A percentile compares a stretch with the other conserved stretches of the same genome.
phyloP scores from a whole-genome alignment of 2,888 invertebrate genomes.

The Agrenia bidenticulata region DNA sequence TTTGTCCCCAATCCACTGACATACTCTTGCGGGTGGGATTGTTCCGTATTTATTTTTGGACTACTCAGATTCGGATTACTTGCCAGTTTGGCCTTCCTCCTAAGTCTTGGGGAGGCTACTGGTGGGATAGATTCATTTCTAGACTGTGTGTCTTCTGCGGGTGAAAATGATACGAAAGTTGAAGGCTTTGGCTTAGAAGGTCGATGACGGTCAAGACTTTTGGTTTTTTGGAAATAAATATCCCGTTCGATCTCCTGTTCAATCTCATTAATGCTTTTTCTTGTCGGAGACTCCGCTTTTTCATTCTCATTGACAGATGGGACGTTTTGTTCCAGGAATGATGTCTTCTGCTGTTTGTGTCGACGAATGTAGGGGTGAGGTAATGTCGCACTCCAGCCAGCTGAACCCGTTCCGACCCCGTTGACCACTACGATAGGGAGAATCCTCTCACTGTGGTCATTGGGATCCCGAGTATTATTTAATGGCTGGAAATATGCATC shows the following conservation, averaged over 20 bases:
- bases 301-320: conserved; percentile 4
- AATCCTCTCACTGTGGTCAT: conserved; percentile 15
- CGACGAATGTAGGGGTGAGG: conserved; percentile 45
- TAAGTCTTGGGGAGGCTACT: conserved; percentile 46
- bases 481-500: conserved; percentile 5
- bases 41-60: conserved; percentile 51
- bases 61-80: conserved; percentile 11
- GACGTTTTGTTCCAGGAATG: conserved; percentile 2
- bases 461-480: neutral
- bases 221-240: conserved; percentile 45
- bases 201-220: conserved; percentile 39
- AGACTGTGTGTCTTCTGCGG: neutral
- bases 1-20: conserved; percentile 41
- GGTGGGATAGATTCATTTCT: conserved; percentile 12
- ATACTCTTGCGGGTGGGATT: conserved; percentile 1
- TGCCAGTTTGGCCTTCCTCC: conserved; percentile 39
- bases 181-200: conserved; percentile 9
- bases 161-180: neutral
- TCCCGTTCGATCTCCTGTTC: conserved; percentile 45
- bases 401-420: neutral
- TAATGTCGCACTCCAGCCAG: conserved; percentile 40
- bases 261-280: conserved; percentile 41
- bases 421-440: conserved; percentile 24
- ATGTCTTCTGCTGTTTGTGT: conserved; percentile 22
- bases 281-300: conserved; percentile 10